Base-by-base conservation (phyloP, 1,140 invertebrate species). In the Harlomillsia oculata region DNA sequence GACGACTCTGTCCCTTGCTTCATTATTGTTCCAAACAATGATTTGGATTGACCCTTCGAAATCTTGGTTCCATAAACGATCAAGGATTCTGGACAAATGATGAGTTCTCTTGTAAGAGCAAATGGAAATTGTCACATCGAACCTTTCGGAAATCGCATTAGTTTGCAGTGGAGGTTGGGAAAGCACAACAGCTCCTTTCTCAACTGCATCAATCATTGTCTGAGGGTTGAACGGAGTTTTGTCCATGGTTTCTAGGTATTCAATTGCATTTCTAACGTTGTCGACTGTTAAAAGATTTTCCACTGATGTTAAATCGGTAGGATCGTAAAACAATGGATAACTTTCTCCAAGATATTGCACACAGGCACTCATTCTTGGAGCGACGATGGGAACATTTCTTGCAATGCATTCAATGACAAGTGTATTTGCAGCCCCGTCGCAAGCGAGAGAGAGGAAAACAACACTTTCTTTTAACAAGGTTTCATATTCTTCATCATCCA, bases 1-100 rank as follows among this genome's bases (percentile, higher is more conserved):
- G 16, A 60, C 59, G 8, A 50, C 25, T 26, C 5, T 29, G 21
- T 18, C 14, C 1, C 59, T 29, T 20, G 28, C 34, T 6, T 48
- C 36, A 21, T 60, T 60, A 34, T 60, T 60, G 37, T 56, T 60
- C 59, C 59, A 60, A 21, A 60, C 21, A 16, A 60, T 56, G 9
- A 60, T 56, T 56, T 60, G 43, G 8, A 50, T 29, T 16, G 23
- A 40, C n/a, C 59, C 59, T 5, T 16, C 6, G 18, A 43, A 60
- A 52, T 60, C 59, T 44, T 60, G 59, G 2, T 55, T 34, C 59
- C 59, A 60, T 14, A 60, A 25, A 2, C 53, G 37, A 8, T 60
- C 34, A 11, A 60, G 30, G 2, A 60, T 50, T 11, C 43, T 25
- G 14, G 26, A n/a, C n/a, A 60, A 45, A 44, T 60, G 32, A 16